Percentiles rank a stretch among this genome's conserved stretches.
These are phyloP conservation scores for Oncorhynchus kisutch DNA, from an alignment of 2,113 vertebrate species.

Conservation along the genomic window DNA sequence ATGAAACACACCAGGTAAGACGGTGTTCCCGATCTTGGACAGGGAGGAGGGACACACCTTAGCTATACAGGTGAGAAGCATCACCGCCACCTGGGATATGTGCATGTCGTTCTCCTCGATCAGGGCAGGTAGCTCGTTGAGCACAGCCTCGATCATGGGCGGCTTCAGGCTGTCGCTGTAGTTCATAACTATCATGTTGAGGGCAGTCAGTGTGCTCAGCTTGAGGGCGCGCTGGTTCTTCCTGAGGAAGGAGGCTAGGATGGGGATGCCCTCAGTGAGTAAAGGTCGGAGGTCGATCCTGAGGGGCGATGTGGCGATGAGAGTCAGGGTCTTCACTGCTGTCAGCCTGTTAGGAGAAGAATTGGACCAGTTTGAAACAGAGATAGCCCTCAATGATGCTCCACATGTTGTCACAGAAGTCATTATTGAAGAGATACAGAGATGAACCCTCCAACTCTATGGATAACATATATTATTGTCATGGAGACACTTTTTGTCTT, in stretches of 20 bases:
- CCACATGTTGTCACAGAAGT: no score
- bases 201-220: conserved; percentile 79
- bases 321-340: conserved; percentile 81
- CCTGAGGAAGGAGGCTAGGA: conserved; percentile 86
- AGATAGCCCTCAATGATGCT: no score
- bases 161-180: conserved; percentile 82
- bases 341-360: conserved; percentile 67
- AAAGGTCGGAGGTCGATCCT: conserved; percentile 79
- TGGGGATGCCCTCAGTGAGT: conserved; percentile 80
- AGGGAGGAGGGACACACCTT: conserved; percentile 79
- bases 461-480: no score
- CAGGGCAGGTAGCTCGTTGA: conserved; percentile 82
- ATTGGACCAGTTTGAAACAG: no score
- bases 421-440: no score
- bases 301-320: conserved; percentile 80
- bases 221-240: conserved; percentile 90
- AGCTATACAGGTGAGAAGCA: conserved; percentile 81
- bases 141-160: conserved; percentile 73
- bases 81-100: conserved; percentile 82
- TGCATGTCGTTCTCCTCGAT: conserved; percentile 91
- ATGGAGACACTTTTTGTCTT: no score
- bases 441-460: no score
- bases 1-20: conserved; percentile 78
- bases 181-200: conserved; percentile 81
- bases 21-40: conserved; percentile 74